Base-by-base conservation (phyloP, 1,140 invertebrate genomes). In the Augochlora pura region DNA sequence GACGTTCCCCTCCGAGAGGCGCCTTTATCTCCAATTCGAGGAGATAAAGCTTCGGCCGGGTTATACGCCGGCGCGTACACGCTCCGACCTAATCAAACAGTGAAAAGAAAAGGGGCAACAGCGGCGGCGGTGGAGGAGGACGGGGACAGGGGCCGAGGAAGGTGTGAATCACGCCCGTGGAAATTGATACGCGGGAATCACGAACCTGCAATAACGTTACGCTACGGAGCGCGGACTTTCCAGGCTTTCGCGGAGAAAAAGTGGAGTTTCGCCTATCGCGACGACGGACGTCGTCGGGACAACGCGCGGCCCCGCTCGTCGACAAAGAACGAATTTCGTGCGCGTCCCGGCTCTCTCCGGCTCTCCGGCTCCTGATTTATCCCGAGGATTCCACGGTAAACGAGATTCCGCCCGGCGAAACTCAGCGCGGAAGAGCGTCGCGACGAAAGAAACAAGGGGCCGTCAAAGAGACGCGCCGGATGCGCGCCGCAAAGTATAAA, bases 1-100 rank as follows among this genome's bases (percentile, higher is more conserved):
- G 57, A 75, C 54, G 70, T n/a, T 39, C 18, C n/a, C 25, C 14
- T 8, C 16, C 12, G 9, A 25, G 7, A 6, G 9, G 1, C 12
- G n/a, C 9, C 23, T 66, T 73, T 79, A 79, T 79, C 77, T 62
- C 49, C 21, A 60, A 74, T 74, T 62, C 77, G 1, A n/a, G 62
- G 18, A 42, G 71, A 74, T 74, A 74, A 79, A 60, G 25, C 4
- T 54, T 27, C 12, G 21, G 10, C 49, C 49, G 46, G 21, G 39
- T 16, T 14, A 8, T 42, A 46, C 18, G 10, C 49, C 49, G 46
- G 21, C 39, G n/a, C 21, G 21, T 42, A 46, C 18, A n/a, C 23
- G 52, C 59, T 54, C 18, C 21, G 46, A 64, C 38, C 46, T 42
- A 64, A 64, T 64, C 68, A 78, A 78, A 78, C 76, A 71, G 46